Evolutionary conservation across 2,797 vertebrate genomes (phyloP).

Genomic region (Periophthalmus magnuspinnatus): DNA sequence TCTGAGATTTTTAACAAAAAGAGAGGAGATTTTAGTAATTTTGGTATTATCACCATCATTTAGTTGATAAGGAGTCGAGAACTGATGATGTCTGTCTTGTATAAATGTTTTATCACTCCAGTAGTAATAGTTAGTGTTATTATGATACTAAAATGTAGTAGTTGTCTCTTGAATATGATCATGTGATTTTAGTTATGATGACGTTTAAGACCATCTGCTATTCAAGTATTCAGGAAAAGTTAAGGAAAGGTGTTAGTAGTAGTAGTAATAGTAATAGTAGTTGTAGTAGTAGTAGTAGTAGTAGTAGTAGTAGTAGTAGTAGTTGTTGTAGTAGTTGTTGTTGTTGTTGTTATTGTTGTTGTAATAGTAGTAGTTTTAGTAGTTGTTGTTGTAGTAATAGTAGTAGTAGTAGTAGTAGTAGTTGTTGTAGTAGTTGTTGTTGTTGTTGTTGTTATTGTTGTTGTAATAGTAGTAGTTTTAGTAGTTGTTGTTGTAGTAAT

Average conservation of each 20-base stretch:
- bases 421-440: too few species aligned
- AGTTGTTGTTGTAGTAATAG: too few species aligned
- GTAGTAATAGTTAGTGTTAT: background rate
- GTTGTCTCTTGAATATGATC: background rate
- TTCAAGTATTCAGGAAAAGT: background rate
- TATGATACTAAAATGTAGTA: background rate
- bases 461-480: too few species aligned
- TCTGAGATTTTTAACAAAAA: constrained; percentile 31
- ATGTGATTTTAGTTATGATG: background rate
- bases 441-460: too few species aligned
- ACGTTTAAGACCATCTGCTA: background rate
- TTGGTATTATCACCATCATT: constrained; percentile 35
- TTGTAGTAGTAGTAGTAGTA: too few species aligned
- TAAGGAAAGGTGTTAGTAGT: background rate
- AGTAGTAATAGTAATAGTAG: too few species aligned
- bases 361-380: too few species aligned
- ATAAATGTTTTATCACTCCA: background rate
- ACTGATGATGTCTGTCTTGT: constrained; percentile 46
- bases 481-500: too few species aligned
- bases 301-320: too few species aligned
- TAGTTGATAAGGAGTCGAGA: constrained; percentile 47
- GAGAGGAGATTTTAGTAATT: background rate
- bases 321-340: too few species aligned
- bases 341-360: too few species aligned
- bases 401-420: too few species aligned